These are phyloP conservation scores for Hirudinaria manillensis DNA, from an alignment of 2,888 invertebrate species.

Conservation along the genomic window DNA sequence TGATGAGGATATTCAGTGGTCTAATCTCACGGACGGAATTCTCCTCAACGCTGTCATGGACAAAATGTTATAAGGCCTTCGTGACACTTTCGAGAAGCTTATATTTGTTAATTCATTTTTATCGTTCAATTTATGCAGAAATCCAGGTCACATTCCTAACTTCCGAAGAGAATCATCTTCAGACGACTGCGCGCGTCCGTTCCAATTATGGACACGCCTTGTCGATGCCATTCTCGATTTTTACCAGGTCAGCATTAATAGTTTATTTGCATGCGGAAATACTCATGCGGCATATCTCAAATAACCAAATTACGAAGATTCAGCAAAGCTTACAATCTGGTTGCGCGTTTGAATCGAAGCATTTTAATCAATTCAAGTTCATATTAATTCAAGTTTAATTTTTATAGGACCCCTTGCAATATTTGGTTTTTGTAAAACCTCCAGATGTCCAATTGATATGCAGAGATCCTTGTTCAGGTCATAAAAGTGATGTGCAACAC, in stretches of 20 bases:
- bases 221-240: background rate
- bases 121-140: too few relatives aligned
- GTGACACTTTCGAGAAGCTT: background rate
- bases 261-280: too few relatives aligned
- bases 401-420: constrained; percentile 4
- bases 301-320: too few relatives aligned
- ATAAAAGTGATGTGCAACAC: background rate
- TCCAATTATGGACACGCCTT: background rate
- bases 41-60: background rate
- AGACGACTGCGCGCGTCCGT: too few relatives aligned
- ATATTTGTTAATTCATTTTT: too few relatives aligned
- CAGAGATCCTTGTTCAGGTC: background rate
- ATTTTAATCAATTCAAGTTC: too few relatives aligned
- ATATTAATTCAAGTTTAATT: background rate
- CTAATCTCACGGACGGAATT: background rate
- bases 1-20: background rate
- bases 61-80: background rate
- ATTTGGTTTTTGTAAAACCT: constrained; percentile 4
- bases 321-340: too few relatives aligned
- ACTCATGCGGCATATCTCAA: too few relatives aligned
- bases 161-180: too few relatives aligned
- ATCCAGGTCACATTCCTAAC: too few relatives aligned
- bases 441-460: background rate
- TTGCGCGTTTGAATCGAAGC: too few relatives aligned
- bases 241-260: background rate